A percentile compares a stretch with the other conserved stretches of the same genome.
These are phyloP conservation scores for Otus scops DNA, from an alignment of 2,797 vertebrate species.

Conservation along the genomic window DNA sequence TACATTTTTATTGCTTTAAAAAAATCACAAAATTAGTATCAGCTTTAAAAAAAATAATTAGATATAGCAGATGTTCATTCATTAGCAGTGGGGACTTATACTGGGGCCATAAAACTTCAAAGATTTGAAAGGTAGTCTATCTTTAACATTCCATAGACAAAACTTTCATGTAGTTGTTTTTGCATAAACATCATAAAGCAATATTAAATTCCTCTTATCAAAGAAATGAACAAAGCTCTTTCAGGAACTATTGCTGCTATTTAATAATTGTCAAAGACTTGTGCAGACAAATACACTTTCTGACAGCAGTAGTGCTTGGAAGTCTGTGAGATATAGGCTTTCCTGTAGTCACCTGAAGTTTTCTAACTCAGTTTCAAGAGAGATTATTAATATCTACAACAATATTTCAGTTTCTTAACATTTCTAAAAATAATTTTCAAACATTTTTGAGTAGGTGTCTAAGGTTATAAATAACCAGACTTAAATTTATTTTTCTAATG, in stretches of 20 bases:
- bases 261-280: neutral
- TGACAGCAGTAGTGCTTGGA: neutral
- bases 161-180: neutral
- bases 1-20: neutral
- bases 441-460: neutral
- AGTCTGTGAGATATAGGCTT: neutral
- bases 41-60: neutral
- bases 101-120: neutral
- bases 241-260: neutral
- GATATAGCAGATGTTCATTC: neutral
- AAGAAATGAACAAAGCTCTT: neutral
- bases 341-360: rapidly evolving
- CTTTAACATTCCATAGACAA: neutral
- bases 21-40: neutral
- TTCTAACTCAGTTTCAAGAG: neutral
- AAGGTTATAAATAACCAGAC: neutral
- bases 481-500: neutral
- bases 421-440: neutral
- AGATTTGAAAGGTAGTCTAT: neutral
- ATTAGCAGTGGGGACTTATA: neutral
- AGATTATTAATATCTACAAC: neutral
- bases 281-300: neutral
- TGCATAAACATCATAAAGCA: neutral
- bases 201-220: neutral
- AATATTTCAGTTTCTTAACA: neutral